A percentile compares a stretch with the other conserved stretches of the same genome.
phyloP scores from a whole-genome alignment of 2,888 invertebrate species.

The Sesamia inferens region DNA sequence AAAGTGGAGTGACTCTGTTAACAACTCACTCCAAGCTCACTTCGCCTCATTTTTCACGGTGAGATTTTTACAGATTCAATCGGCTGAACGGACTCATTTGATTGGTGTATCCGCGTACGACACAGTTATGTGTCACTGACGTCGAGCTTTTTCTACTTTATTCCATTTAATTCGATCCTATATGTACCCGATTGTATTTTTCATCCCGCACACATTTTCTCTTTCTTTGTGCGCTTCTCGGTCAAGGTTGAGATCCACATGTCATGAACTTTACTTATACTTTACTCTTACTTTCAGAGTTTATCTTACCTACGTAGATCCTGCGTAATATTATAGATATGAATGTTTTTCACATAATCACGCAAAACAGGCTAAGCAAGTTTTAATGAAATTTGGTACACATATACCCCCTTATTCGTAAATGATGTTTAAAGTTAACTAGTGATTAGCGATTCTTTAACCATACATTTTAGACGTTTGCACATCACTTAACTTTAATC shows the following conservation, averaged over 20 bases:
- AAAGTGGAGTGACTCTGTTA: too few relatives aligned
- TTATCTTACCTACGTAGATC: background rate
- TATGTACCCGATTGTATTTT: constrained; percentile 6
- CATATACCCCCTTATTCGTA: background rate
- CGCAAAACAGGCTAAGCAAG: background rate
- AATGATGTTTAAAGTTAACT: too few relatives aligned
- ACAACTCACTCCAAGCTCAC: too few relatives aligned
- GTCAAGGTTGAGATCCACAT: constrained; percentile 18
- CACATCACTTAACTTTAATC: too few relatives aligned
- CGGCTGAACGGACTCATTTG: background rate
- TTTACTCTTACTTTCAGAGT: background rate
- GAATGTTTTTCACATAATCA: background rate
- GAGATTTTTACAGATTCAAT: too few relatives aligned
- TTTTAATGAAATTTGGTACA: background rate
- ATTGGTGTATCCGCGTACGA: background rate
- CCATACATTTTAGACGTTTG: too few relatives aligned
- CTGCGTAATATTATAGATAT: background rate
- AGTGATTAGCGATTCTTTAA: too few relatives aligned
- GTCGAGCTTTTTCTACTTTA: constrained; percentile 8
- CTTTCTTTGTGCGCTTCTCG: background rate
- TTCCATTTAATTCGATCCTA: constrained; percentile 19
- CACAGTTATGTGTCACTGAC: background rate
- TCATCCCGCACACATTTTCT: constrained; percentile 6
- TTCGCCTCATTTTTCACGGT: too few relatives aligned
- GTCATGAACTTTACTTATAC: background rate